phyloP scores from a whole-genome alignment of 1,140 invertebrate species.

The Ostrea edulis region DNA sequence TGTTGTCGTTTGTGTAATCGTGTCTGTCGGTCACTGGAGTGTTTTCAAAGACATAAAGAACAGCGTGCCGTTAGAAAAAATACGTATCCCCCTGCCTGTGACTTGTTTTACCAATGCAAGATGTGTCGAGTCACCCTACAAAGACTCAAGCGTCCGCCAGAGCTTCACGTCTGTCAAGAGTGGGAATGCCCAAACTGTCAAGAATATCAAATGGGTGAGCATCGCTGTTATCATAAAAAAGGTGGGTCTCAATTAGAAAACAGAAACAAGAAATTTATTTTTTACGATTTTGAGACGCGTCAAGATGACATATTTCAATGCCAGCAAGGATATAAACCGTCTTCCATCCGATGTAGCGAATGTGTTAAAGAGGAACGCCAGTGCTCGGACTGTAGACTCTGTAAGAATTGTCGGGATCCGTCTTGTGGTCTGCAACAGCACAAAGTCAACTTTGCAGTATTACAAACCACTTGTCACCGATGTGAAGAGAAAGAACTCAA shows the following conservation, averaged over 20 bases:
- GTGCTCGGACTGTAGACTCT: constrained; percentile 33
- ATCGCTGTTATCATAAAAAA: constrained; percentile 45
- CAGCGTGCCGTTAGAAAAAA: not conserved
- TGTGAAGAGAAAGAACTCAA: constrained; percentile 37
- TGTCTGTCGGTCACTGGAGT: constrained; percentile 24
- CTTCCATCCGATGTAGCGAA: constrained; percentile 8
- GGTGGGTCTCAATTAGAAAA: not conserved
- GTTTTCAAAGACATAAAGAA: constrained; percentile 34
- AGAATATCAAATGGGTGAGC: constrained; percentile 29
- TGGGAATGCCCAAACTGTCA: constrained; percentile 39
- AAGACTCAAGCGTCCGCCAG: not conserved
- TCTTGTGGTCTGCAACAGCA: constrained; percentile 36
- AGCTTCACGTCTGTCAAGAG: constrained; percentile 44
- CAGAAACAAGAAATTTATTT: not conserved
- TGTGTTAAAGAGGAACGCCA: constrained; percentile 8
- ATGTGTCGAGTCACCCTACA: constrained; percentile 39
- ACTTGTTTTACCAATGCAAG: constrained; percentile 40
- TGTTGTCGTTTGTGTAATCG: constrained; percentile 34
- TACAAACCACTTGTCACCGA: constrained; percentile 39
- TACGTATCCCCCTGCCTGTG: constrained; percentile 13
- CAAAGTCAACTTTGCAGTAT: constrained; percentile 49
- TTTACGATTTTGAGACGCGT: constrained; percentile 31
- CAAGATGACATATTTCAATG: constrained; percentile 30
- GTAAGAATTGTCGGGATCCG: constrained; percentile 40
- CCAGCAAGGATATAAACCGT: constrained; percentile 25